Conservation (phyloP, 1,140 invertebrate genomes). For the Magallana angulata region DNA sequence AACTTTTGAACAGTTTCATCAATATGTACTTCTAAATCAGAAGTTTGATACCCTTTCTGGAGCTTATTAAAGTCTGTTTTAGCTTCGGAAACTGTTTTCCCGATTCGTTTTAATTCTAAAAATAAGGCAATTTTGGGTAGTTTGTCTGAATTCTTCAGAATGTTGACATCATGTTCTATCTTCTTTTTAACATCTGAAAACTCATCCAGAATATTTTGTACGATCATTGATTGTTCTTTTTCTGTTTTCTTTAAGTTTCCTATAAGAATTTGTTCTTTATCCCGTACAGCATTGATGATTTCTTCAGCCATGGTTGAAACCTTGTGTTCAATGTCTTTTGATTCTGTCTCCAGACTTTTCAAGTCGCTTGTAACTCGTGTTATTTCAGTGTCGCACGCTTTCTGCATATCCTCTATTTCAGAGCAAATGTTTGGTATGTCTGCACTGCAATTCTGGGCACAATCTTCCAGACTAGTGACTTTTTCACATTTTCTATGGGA, state of each 20-base stretch:
- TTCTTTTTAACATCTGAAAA: background rate
- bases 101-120: background rate
- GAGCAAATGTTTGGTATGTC: background rate
- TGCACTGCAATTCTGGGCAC: background rate
- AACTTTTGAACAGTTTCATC: background rate
- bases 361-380: background rate
- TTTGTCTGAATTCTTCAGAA: background rate
- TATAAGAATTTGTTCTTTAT: background rate
- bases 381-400: background rate
- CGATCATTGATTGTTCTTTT: background rate
- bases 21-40: background rate
- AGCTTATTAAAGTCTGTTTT: background rate
- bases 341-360: background rate
- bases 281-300: background rate
- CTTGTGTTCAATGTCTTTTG: background rate
- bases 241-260: background rate
- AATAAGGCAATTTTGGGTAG: background rate
- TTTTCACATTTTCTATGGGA: slow-evolving; percentile 48
- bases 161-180: background rate
- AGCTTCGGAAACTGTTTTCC: background rate
- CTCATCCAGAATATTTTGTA: background rate
- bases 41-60: background rate
- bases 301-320: background rate
- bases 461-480: slow-evolving; percentile 25
- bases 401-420: background rate